Evolutionary conservation across 2,888 invertebrate genomes (phyloP).

Genomic region (Herminia tarsipennalis): DNA sequence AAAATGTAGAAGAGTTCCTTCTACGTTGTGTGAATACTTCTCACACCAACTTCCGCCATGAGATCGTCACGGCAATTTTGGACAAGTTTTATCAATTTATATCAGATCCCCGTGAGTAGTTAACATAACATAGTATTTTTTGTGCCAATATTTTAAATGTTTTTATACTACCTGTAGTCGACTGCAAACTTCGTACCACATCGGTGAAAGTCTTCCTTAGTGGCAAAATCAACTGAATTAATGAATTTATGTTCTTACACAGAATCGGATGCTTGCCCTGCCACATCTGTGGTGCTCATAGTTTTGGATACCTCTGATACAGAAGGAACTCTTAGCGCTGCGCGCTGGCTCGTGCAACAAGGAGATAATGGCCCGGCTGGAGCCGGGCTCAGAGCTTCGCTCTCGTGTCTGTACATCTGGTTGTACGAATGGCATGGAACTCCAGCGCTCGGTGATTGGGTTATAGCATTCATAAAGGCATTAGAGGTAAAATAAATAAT

Average conservation of each 20-base stretch:
- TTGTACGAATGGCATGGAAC: constrained; percentile 87
- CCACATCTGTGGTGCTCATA: constrained; percentile 86
- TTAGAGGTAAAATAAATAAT: constrained; percentile 74
- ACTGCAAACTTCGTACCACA: too few species aligned
- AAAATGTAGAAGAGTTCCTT: constrained; percentile 68
- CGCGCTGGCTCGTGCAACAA: constrained; percentile 73
- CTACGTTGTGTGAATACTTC: constrained; percentile 61
- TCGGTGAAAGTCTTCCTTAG: too few species aligned
- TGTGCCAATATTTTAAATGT: too few species aligned
- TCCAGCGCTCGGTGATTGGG: constrained; percentile 87
- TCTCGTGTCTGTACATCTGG: constrained; percentile 89
- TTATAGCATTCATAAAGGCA: constrained; percentile 88
- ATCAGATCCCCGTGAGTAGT: constrained; percentile 82
- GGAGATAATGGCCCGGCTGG: constrained; percentile 72
- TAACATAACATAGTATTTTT: too few species aligned
- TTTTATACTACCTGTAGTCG: background rate
- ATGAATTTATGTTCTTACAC: background rate
- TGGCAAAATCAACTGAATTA: too few species aligned
- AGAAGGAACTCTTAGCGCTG: constrained; percentile 58
- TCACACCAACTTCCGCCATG: constrained; percentile 65
- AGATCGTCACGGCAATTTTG: constrained; percentile 83
- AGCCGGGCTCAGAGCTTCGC: constrained; percentile 85
- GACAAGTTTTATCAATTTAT: constrained; percentile 86
- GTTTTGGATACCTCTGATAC: constrained; percentile 77
- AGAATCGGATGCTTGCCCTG: constrained; percentile 84